Conservation (phyloP, 2,113 vertebrate species). For the Syrmaticus mikado region DNA sequence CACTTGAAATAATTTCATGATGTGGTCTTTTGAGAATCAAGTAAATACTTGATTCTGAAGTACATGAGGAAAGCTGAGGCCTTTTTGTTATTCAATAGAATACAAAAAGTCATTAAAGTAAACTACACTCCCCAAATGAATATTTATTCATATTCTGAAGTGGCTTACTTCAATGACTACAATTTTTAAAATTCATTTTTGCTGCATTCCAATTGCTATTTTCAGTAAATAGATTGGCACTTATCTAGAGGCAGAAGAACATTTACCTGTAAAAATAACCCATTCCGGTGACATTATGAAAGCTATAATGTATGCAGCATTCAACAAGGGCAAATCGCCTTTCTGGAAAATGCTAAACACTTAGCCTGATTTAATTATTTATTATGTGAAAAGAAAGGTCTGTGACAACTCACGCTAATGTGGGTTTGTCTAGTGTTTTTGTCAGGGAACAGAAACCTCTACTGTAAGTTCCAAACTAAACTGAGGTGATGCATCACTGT, state of each 20-base stretch:
- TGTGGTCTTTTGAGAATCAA: background rate
- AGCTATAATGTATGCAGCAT: background rate
- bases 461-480: background rate
- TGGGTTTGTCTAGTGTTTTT: background rate
- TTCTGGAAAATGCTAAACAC: background rate
- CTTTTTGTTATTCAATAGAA: background rate
- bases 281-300: background rate
- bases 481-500: background rate
- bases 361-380: background rate
- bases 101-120: background rate
- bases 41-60: conserved; percentile 2
- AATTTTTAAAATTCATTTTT: conserved; percentile 12
- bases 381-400: background rate
- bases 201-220: background rate
- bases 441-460: background rate
- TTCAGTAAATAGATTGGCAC: background rate
- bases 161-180: background rate
- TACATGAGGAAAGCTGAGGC: background rate
- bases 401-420: background rate
- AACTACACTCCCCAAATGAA: background rate
- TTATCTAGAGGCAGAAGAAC: background rate
- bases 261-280: background rate
- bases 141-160: conserved; percentile 23
- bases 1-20: background rate
- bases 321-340: background rate